phyloP scores from a whole-genome alignment of 2,888 invertebrate species.

The Seladonia tumulorum region DNA sequence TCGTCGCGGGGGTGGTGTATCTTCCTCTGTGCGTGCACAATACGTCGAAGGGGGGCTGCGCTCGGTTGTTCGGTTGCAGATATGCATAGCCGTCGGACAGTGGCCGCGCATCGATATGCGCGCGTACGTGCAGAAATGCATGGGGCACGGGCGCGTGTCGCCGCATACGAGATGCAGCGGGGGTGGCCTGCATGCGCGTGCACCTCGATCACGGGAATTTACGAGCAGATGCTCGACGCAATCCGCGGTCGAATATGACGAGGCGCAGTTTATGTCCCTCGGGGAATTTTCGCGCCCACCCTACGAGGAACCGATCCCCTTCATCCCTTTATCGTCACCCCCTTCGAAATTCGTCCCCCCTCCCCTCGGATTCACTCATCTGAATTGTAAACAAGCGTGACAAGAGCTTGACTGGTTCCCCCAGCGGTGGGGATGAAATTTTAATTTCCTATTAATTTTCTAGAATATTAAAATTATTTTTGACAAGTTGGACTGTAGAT shows the following conservation, averaged over 20 bases:
- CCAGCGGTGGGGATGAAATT: no score
- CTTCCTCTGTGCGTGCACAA: constrained; percentile 29
- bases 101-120: constrained; percentile 32
- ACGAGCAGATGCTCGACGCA: constrained; percentile 56
- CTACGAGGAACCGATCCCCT: not conserved
- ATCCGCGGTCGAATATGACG: constrained; percentile 47
- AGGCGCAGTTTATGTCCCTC: not conserved
- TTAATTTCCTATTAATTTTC: no score
- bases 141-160: constrained; percentile 19
- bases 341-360: not conserved
- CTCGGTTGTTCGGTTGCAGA: constrained; percentile 12
- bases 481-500: no score
- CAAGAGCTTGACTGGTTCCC: no score
- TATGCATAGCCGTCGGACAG: constrained; percentile 35
- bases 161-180: constrained; percentile 25
- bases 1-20: constrained; percentile 36
- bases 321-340: not conserved
- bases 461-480: no score
- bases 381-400: not conserved
- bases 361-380: not conserved
- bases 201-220: constrained; percentile 68
- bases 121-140: constrained; percentile 17
- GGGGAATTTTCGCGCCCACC: constrained; percentile 28
- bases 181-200: constrained; percentile 40
- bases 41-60: constrained; percentile 16